Base-by-base conservation (phyloP, 2,113 vertebrate species). In the Ptychochromis oligacanthus region DNA sequence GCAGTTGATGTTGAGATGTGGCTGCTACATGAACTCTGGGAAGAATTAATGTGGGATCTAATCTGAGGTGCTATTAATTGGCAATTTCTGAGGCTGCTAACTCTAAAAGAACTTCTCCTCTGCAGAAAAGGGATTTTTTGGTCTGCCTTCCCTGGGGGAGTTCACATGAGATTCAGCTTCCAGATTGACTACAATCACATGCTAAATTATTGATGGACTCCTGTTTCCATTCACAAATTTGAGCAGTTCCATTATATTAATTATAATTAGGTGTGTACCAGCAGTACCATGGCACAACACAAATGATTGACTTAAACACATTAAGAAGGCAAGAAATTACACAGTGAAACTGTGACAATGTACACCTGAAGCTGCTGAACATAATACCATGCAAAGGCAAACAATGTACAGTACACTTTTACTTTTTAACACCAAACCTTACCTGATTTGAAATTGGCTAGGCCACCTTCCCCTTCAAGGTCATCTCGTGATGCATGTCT, bases 191-290 rank as follows among this genome's bases (percentile, higher is more conserved):
- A 70, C 65, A 49, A 49, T 28, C 43, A 28, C 43, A 46, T 65
- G 62, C 43, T 65, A 24, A 65, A 65, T 65, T 65, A 65, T n/a
- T 26, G n/a, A 65, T 65, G 62, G 62, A 38, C 38, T 36, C 31
- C 43, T 65, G 62, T 65, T 65, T 65, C 62, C 36, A 43, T 67
- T 67, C 26, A 46, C 38, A 67, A 67, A 67, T 67, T 46, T 67
- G 14, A 67, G 40, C 40, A 46, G 38, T 67, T 67, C 40, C 64
- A 67, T 67, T 67, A 67, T 46, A 43, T 43, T 67, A 38, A 67
- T 67, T 26, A 67, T 46, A 46, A 67, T 67, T 67, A 67, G 64
- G 22, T 67, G 64, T 26, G 26, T 67, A 36, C 40, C 38, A 67
- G 26, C 38, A 67, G 22, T 46, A 46, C 64, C 24, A 26, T 67